phyloP scores from a whole-genome alignment of 2,797 vertebrate species.

The Glyptemys insculpta region DNA sequence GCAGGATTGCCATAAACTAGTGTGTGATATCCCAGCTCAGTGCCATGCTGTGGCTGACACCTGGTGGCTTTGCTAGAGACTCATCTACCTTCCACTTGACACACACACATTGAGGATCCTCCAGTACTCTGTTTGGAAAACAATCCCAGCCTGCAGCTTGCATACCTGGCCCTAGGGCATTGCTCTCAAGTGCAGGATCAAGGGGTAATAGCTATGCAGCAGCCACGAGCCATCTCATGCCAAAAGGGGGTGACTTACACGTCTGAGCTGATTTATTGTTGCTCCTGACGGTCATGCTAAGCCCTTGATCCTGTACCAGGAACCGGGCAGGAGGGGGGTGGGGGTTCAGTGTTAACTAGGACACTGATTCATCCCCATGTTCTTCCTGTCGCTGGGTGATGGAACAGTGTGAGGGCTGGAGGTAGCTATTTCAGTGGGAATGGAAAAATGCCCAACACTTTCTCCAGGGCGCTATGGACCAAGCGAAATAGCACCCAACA shows the following conservation, averaged over 20 bases:
- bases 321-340: too few relatives aligned
- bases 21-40: too few relatives aligned
- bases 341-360: too few relatives aligned
- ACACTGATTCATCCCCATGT: not conserved
- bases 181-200: fast-evolving
- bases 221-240: not conserved
- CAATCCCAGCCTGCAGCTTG: not conserved
- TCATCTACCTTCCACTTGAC: not conserved
- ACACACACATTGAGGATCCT: not conserved
- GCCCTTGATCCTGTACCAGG: fast-evolving
- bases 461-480: not conserved
- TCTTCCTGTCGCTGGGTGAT: fast-evolving
- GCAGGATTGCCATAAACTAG: too few relatives aligned
- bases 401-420: not conserved
- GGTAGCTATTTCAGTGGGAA: fast-evolving
- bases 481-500: too few relatives aligned
- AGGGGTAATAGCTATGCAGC: not conserved
- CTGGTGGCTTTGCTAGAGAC: too few relatives aligned
- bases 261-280: not conserved
- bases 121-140: not conserved
- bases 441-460: not conserved
- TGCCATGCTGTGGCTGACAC: too few relatives aligned
- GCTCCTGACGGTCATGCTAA: not conserved
- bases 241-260: fast-evolving
- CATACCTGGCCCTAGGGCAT: not conserved